Base-by-base conservation (phyloP, 2,888 invertebrate genomes). In the Brassicogethes aeneus region DNA sequence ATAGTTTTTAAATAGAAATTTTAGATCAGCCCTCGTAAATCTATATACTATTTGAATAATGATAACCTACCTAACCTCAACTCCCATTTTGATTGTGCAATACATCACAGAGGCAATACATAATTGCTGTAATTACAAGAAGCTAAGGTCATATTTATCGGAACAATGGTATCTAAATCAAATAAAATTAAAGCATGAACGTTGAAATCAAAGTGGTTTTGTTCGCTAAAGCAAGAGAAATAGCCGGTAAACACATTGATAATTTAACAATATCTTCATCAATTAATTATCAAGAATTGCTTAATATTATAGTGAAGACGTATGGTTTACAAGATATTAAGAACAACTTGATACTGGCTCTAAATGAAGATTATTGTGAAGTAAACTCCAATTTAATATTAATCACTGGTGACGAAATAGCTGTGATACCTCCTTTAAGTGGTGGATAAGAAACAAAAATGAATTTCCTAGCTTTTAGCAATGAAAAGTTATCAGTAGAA, bases 371-470 rank as follows among this genome's bases (percentile, higher is more conserved):
- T 50, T 91, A 89, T 53, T 75, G 83, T 46, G 68, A 74, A 12
- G 67, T 71, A 40, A 69, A 75, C 2, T 69, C 73, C 23, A 64
- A 70, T 29, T 35, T 56, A 8, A 61, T 69, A 15, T 66, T 90
- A 3, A 73, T 72, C 30, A 71, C 77, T 16, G 79, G 77, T 46
- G 93, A 94, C 72, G 85, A 82, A 65, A 75, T 95, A 46, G 95
- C 94, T 46, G 76, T 95, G 10, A 94, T 96, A 60, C 95, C 95
- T 39, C 95, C 95, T 0, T 73, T 96, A 37, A 94, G 94, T 69
- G 94, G 94, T 56, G 95, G 95, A 56, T 86, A 77, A 51, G 41
- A 2, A 35, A 16, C 15, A 32, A 52, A 51, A 30, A 87, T 85
- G 80, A 80, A 90, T 70, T 72, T 77, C 51, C 57, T 89, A 13